Percentiles rank a stretch among this genome's conserved stretches.
Conservation (phyloP, 1,140 invertebrate genomes). For the Heliconius melpomene region DNA sequence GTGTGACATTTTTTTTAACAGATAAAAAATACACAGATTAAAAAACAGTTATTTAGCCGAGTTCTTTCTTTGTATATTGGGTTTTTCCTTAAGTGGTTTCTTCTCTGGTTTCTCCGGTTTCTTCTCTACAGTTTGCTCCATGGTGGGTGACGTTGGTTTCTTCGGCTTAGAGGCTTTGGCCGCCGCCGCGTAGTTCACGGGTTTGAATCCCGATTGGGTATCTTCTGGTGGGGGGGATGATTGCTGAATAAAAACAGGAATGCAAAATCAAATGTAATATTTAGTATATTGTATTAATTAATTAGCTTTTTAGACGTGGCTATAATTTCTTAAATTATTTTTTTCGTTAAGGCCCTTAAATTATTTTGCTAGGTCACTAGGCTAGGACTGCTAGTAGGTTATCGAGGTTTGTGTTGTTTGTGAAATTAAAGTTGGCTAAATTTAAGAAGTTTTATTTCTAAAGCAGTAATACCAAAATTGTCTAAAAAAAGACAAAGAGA, state of each 20-base stretch:
- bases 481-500: no score
- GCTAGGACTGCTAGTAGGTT: no score
- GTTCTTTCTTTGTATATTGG: slow-evolving; percentile 59
- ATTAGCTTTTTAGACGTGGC: no score
- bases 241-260: slow-evolving; percentile 41
- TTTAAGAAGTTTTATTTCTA: no score
- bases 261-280: neutral
- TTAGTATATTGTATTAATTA: no score
- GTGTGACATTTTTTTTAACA: neutral
- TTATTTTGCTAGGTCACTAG: no score
- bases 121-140: slow-evolving; percentile 36
- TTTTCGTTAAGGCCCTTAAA: no score
- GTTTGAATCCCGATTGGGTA: slow-evolving; percentile 52
- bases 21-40: slow-evolving; percentile 26
- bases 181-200: slow-evolving; percentile 74
- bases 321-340: no score
- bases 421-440: no score
- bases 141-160: slow-evolving; percentile 45
- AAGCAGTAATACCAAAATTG: no score
- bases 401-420: no score
- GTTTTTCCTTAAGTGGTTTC: slow-evolving; percentile 34
- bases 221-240: slow-evolving; percentile 49
- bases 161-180: slow-evolving; percentile 69
- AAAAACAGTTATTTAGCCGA: slow-evolving; percentile 50
- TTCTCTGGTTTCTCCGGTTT: slow-evolving; percentile 37